These are phyloP conservation scores for Tapirus indicus DNA, from an alignment of 2,797 vertebrate genomes.

Conservation along the genomic window DNA sequence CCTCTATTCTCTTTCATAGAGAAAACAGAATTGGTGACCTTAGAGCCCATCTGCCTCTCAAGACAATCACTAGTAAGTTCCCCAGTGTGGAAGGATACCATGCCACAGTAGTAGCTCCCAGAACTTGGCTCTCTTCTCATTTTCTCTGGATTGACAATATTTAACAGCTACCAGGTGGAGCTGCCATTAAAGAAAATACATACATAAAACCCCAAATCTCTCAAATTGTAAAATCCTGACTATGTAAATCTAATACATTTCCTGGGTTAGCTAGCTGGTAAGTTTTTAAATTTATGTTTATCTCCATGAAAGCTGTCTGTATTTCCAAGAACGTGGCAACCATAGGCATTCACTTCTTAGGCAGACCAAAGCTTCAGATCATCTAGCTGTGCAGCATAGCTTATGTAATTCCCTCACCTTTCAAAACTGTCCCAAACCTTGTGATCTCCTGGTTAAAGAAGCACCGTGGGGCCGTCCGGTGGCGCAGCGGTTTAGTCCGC, in stretches of 20 bases:
- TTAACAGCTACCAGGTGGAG: background rate
- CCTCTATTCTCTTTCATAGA: background rate
- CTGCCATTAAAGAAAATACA: background rate
- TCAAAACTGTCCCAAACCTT: background rate
- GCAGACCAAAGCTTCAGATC: background rate
- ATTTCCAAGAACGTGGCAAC: background rate
- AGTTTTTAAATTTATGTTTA: background rate
- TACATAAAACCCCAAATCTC: background rate
- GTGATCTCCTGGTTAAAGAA: background rate
- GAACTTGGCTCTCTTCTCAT: background rate
- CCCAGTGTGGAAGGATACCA: background rate
- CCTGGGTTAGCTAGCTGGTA: background rate
- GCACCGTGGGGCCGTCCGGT: no score
- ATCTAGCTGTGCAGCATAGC: background rate
- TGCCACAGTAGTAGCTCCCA: background rate
- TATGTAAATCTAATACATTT: background rate
- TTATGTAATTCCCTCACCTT: background rate
- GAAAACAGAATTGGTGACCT: background rate
- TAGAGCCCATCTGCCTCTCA: background rate
- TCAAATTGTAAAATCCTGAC: slow-evolving; percentile 2
- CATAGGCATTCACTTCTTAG: background rate
- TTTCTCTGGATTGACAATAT: background rate
- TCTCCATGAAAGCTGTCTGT: background rate
- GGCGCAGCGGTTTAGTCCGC: no score
- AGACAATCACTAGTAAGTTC: background rate